Base-by-base conservation (phyloP, 2,888 invertebrate species). In the Pachliopta kotzebuea region DNA sequence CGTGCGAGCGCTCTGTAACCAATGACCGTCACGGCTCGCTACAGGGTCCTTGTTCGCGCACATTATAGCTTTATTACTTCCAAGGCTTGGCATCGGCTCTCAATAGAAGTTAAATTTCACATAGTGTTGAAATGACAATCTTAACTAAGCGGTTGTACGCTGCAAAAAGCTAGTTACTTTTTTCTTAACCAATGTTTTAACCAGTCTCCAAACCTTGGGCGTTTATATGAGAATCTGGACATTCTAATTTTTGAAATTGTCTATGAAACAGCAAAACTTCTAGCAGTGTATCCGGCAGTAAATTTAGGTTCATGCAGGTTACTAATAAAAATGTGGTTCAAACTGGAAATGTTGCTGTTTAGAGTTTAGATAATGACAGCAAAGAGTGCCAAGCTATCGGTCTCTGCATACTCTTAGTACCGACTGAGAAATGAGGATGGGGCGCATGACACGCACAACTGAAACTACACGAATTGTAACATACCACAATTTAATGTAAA, bases 401-500 rank as follows among this genome's bases (percentile, higher is more conserved):
- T 18, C 49, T 21, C 50, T 52, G 64, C 56, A 56, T 37, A 37
- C 56, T 29, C 29, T 29, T 20, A 59, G 49, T 20, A 37, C 62
- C 62, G 64, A 63, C 68, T 71, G 75, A 76, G 78, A 78, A 78
- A 79, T 79, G 82, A 84, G 85, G 79, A 81, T 78, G 83, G 82
- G 77, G 76, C 81, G 79, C 79, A 83, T 82, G 77, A 82, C 78
- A 80, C 81, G 84, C 82, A 84, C 81, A 82, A 91, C 90, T 90
- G 90, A 91, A 91, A 91, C 91, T 90, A 90, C 91, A 90, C 83
- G 81, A 78, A 84, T 89, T 90, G 92, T 93, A 94, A 94, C 93
- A 94, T 93, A 94, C 93, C 94, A 94, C 93, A 93, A 93, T 94
- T 92, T 93, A 94, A 94, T 94, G 93, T 93, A 93, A 94, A 93